Evolutionary conservation across 2,888 invertebrate genomes (phyloP), one percentile per base, ranked within the genome.

Genomic region (Graphium colonna): DNA sequence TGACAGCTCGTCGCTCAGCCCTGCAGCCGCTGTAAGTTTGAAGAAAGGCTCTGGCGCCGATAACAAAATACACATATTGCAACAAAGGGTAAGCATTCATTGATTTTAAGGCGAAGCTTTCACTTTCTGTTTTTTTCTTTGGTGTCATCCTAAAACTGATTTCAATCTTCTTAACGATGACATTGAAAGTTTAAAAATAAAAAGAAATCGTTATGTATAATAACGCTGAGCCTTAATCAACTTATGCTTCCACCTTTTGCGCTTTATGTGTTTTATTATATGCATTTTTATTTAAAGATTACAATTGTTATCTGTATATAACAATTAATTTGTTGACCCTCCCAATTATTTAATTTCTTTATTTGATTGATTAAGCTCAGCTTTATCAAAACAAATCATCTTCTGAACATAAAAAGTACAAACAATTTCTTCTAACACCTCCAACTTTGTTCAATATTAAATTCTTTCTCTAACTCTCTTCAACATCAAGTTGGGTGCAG

Each of bases 81-180:
- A 95, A 83, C 94, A 95, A 90, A 93, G 95, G 95, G 96, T 96
- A 95, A 95, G 95, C 93, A 91, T 87, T 79, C 79, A 75, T 87
- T 89, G 90, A 88, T 86, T 90, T 75, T 87, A 86, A 77, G 91
- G 92, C 82, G 90, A 92, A 82, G 91, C 91, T 80, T 90, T 88
- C 68, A 72, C 71, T 71, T 64, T 65, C 73, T 12, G n/a, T 36
- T 36, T 36, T 78, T 78, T 73, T 69, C 71, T 78, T 84, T 74
- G 68, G 71, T 77, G 79, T 82, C 77, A 73, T 77, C 65, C 41
- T 42, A 61, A 59, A 54, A 57, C 46, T 56, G 54, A 57, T 59
- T 51, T 58, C 36, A 58, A 65, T 52, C 50, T 60, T 63, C 60
- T 63, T 62, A 4, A 36, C 66, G 67, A 75, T 71, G 77, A 80